phyloP scores from a whole-genome alignment of 2,888 invertebrate species.

The Pilophorus perplexus region DNA sequence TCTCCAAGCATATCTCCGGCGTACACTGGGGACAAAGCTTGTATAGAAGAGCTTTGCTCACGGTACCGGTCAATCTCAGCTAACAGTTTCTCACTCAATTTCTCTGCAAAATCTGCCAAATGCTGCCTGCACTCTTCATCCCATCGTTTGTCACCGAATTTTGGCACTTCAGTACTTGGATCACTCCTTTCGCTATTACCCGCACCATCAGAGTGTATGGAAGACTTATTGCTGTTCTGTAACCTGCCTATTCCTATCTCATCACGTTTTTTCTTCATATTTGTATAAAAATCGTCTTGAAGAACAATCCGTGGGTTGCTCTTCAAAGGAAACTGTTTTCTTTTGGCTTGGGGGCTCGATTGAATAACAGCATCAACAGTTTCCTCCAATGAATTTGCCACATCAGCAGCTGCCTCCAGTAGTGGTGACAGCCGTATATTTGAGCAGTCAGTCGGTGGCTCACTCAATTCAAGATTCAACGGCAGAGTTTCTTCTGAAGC shows the following conservation, averaged over 20 bases:
- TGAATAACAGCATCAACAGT: constrained; percentile 67
- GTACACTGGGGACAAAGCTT: constrained; percentile 43
- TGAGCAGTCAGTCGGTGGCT: constrained; percentile 42
- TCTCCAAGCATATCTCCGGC: constrained; percentile 55
- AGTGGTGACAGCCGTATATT: constrained; percentile 52
- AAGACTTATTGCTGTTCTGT: background rate
- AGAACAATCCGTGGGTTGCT: constrained; percentile 46
- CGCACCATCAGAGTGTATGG: background rate
- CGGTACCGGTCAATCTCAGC: constrained; percentile 66
- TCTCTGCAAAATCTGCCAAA: constrained; percentile 75
- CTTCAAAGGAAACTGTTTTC: constrained; percentile 45
- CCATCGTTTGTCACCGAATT: constrained; percentile 54
- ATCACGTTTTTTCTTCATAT: background rate
- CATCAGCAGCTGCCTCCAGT: constrained; percentile 65
- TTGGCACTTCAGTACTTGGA: background rate
- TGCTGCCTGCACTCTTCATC: constrained; percentile 67
- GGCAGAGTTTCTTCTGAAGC: background rate
- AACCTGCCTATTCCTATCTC: background rate
- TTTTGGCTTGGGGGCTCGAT: constrained; percentile 54
- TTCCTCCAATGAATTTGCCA: constrained; percentile 65
- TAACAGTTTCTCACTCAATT: constrained; percentile 74
- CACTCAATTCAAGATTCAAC: constrained; percentile 43
- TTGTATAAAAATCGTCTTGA: constrained; percentile 44
- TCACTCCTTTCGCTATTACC: background rate
- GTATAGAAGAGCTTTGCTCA: constrained; percentile 50